Evolutionary conservation across 2,113 vertebrate species (phyloP).

Genomic region (Mirounga angustirostris): DNA sequence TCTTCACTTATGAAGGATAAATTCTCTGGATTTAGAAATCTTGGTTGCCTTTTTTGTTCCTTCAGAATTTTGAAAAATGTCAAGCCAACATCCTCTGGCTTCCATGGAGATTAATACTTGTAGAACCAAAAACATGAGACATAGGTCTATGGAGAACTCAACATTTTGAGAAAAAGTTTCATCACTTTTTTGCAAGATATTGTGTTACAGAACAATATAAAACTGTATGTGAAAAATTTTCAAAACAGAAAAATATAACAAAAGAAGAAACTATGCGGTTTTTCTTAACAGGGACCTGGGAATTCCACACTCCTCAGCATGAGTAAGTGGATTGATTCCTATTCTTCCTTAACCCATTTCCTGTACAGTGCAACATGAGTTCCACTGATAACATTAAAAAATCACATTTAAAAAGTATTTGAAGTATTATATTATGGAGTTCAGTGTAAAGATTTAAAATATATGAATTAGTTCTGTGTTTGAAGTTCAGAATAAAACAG

Average conservation of each 20-base stretch:
- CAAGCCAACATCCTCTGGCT: neutral
- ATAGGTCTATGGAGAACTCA: neutral
- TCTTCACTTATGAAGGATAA: neutral
- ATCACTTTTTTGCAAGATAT: neutral
- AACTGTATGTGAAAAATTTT: neutral
- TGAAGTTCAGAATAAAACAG: slow-evolving; percentile 22
- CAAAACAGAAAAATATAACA: neutral
- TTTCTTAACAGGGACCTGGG: neutral
- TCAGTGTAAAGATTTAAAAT: neutral
- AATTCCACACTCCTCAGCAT: neutral
- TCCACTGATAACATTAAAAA: neutral
- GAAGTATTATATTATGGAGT: neutral
- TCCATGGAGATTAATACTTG: neutral
- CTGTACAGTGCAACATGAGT: neutral
- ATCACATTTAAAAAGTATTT: neutral
- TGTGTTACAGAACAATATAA: neutral
- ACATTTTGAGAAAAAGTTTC: neutral
- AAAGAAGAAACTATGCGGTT: neutral
- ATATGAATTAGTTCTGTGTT: neutral
- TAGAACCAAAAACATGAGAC: neutral
- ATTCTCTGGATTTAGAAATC: neutral
- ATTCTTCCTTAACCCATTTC: neutral
- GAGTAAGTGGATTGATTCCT: neutral
- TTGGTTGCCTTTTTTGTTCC: neutral
- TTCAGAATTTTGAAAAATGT: slow-evolving; percentile 46